Conservation (phyloP, 2,888 invertebrate genomes). For the Sipha maydis region DNA sequence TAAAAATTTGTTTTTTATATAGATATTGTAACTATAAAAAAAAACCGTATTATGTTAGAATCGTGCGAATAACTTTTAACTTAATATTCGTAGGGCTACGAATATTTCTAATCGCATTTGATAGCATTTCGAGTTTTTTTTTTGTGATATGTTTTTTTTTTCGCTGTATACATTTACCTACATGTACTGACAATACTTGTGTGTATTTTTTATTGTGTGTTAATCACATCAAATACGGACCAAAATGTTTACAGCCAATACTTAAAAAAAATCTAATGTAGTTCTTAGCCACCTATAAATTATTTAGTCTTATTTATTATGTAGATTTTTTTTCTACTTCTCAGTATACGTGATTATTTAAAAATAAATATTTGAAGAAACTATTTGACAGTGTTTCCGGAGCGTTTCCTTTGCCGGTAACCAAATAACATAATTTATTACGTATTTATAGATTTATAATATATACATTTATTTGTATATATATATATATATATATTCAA, state of each 20-base stretch:
- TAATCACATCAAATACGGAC: conserved; percentile 50
- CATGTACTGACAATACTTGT: conserved; percentile 59
- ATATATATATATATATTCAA: conserved; percentile 9
- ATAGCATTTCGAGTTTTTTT: conserved; percentile 48
- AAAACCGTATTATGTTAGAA: conserved; percentile 25
- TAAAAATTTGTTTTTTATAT: conserved; percentile 37
- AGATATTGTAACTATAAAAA: conserved; percentile 32
- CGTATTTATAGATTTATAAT: neutral
- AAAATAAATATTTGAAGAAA: conserved; percentile 58
- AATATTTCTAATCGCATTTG: conserved; percentile 25
- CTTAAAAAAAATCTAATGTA: conserved; percentile 35
- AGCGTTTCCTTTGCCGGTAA: conserved; percentile 48
- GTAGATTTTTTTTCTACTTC: conserved; percentile 61
- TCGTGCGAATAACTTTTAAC: conserved; percentile 31
- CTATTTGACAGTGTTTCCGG: conserved; percentile 54
- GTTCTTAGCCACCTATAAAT: conserved; percentile 59
- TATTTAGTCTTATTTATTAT: conserved; percentile 60
- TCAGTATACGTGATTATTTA: conserved; percentile 61
- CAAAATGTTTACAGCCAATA: conserved; percentile 55
- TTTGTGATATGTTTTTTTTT: conserved; percentile 52
- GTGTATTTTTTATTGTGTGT: conserved; percentile 57
- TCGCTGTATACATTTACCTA: conserved; percentile 51
- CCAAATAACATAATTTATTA: conserved; percentile 12
- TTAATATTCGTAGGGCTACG: conserved; percentile 24
- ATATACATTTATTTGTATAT: neutral